Conservation (phyloP, 2,888 invertebrate species). For the Drosophila lacicola region DNA sequence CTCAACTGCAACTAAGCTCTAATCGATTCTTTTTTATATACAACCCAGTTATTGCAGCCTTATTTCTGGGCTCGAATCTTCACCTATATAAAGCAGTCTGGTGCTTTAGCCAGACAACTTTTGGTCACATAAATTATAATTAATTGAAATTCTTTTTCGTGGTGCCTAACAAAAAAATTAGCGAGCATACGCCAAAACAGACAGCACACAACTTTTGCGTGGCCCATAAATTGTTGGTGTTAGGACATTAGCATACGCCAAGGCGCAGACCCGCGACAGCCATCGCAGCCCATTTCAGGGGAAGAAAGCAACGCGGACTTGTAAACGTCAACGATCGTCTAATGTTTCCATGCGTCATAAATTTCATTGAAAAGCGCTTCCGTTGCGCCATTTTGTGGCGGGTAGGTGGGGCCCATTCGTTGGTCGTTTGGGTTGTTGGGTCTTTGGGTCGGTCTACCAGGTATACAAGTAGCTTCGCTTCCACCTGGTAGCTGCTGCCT, state of each 20-base stretch:
- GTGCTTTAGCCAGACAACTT: slow-evolving; percentile 25
- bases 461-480: slow-evolving; percentile 27
- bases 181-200: slow-evolving; percentile 55
- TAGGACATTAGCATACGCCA: slow-evolving; percentile 64
- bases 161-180: slow-evolving; percentile 54
- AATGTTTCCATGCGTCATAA: slow-evolving; percentile 84
- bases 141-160: slow-evolving; percentile 83
- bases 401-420: slow-evolving; percentile 17
- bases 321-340: slow-evolving; percentile 81
- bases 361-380: slow-evolving; percentile 83
- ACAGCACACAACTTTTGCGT: slow-evolving; percentile 64
- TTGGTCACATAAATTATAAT: slow-evolving; percentile 79
- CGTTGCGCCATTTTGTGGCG: slow-evolving; percentile 75
- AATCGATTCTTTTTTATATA: background rate
- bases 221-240: slow-evolving; percentile 69
- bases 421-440: too few relatives aligned
- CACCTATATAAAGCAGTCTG: slow-evolving; percentile 4
- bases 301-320: slow-evolving; percentile 59
- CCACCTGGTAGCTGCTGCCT: slow-evolving; percentile 30
- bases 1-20: too few relatives aligned
- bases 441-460: slow-evolving; percentile 10
- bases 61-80: background rate
- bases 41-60: background rate
- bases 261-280: slow-evolving; percentile 5
- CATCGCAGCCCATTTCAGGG: slow-evolving; percentile 13